A percentile compares a stretch with the other conserved stretches of the same genome.
phyloP scores from a whole-genome alignment of 2,888 invertebrate species.

The Sesamia inferens region DNA sequence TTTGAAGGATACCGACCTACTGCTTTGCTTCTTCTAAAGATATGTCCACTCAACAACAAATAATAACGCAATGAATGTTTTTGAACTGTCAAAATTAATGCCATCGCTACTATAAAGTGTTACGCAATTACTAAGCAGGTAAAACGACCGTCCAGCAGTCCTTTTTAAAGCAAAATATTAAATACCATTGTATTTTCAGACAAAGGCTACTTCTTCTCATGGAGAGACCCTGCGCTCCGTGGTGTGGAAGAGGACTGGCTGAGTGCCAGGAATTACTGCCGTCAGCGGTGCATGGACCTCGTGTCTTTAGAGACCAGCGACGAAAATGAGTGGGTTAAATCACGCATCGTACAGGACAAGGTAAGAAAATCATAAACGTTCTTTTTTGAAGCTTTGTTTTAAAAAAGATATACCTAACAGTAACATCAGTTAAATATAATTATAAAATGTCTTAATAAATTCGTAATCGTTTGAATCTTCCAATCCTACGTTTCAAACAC shows the following conservation, averaged over 20 bases:
- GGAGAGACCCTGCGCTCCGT: conserved; percentile 94
- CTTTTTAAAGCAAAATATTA: neutral
- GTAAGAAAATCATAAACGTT: conserved; percentile 83
- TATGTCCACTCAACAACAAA: neutral
- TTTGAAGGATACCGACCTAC: neutral
- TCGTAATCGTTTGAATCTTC: neutral
- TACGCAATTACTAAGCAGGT: neutral
- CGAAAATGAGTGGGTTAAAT: conserved; percentile 96
- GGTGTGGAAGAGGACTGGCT: conserved; percentile 96
- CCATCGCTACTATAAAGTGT: neutral
- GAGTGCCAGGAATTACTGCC: conserved; percentile 95
- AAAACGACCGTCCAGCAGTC: no score
- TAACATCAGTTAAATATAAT: neutral
- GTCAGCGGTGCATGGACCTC: conserved; percentile 97
- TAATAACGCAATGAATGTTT: neutral
- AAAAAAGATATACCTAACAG: neutral
- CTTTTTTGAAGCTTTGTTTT: neutral
- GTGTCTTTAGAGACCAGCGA: conserved; percentile 95
- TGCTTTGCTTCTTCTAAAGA: neutral
- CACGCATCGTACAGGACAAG: conserved; percentile 93
- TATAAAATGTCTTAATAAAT: neutral
- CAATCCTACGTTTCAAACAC: neutral
- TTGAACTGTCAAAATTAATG: neutral
- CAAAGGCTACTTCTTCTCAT: conserved; percentile 96
- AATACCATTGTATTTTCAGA: conserved; percentile 76